phyloP scores from a whole-genome alignment of 2,797 vertebrate species.

The Hydrocynus forskahlii region DNA sequence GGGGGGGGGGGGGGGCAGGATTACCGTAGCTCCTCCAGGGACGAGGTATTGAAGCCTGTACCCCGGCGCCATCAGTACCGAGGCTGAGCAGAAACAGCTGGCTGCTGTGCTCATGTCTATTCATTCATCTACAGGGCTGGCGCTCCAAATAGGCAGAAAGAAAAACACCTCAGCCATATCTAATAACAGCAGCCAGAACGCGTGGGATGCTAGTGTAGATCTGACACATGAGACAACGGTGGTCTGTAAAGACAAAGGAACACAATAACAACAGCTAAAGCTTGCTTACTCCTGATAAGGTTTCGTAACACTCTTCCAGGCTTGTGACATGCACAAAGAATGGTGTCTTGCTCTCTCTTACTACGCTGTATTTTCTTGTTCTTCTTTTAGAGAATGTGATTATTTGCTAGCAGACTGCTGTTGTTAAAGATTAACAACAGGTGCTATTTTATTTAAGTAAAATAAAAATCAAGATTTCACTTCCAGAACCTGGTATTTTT shows the following conservation, averaged over 20 bases:
- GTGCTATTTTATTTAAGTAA: not conserved
- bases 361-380: constrained; percentile 1
- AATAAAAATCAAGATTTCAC: not conserved
- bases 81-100: constrained; percentile 54
- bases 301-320: not conserved
- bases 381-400: not conserved
- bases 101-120: constrained; percentile 28
- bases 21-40: constrained; percentile 14
- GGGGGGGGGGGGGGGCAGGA: constrained; percentile 42
- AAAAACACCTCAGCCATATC: constrained; percentile 13
- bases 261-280: not conserved
- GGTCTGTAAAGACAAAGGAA: not conserved
- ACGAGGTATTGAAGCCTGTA: constrained; percentile 9
- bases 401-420: constrained; percentile 18
- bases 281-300: not conserved
- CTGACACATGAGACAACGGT: not conserved
- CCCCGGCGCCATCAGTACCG: constrained; percentile 29
- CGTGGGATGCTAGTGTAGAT: no score
- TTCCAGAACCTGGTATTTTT: not conserved
- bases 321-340: not conserved
- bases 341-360: not conserved
- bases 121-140: constrained; percentile 33
- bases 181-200: constrained; percentile 14
- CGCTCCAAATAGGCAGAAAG: constrained; percentile 10
- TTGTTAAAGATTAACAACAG: not conserved